Evolutionary conservation across 2,888 invertebrate species (phyloP).

Genomic region (Poecilus cupreus): DNA sequence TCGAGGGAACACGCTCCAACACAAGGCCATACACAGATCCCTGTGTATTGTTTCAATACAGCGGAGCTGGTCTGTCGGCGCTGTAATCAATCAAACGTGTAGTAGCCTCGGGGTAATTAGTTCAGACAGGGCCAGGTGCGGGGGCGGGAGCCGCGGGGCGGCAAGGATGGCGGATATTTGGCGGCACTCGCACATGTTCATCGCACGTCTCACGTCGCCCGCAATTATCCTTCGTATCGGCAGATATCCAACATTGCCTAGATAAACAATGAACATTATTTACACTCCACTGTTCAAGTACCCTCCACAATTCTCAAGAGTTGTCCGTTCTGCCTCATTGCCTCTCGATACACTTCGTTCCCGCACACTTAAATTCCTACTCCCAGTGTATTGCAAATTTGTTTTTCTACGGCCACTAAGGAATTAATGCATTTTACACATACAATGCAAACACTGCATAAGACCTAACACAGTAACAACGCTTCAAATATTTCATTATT

Average conservation of each 20-base stretch:
- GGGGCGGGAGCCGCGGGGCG: background rate
- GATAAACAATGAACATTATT: conserved; percentile 35
- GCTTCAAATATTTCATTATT: too few species aligned
- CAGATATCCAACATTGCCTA: background rate
- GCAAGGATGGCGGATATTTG: background rate
- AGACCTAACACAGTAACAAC: too few species aligned
- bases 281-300: conserved; percentile 15
- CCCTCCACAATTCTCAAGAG: conserved; percentile 19
- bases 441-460: too few species aligned
- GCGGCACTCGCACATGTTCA: background rate
- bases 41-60: conserved; percentile 55
- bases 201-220: background rate
- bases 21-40: background rate
- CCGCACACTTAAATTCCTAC: too few species aligned
- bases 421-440: too few species aligned
- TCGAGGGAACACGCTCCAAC: background rate
- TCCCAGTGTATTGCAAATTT: too few species aligned
- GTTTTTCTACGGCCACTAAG: too few species aligned
- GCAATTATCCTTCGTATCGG: background rate
- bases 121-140: conserved; percentile 51
- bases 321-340: background rate
- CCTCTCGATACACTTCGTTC: background rate
- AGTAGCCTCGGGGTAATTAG: conserved; percentile 50
- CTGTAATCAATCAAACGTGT: conserved; percentile 56
- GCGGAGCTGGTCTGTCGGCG: conserved; percentile 42